These are phyloP conservation scores for Agrotis segetum DNA, from an alignment of 2,888 invertebrate genomes.

Conservation along the genomic window DNA sequence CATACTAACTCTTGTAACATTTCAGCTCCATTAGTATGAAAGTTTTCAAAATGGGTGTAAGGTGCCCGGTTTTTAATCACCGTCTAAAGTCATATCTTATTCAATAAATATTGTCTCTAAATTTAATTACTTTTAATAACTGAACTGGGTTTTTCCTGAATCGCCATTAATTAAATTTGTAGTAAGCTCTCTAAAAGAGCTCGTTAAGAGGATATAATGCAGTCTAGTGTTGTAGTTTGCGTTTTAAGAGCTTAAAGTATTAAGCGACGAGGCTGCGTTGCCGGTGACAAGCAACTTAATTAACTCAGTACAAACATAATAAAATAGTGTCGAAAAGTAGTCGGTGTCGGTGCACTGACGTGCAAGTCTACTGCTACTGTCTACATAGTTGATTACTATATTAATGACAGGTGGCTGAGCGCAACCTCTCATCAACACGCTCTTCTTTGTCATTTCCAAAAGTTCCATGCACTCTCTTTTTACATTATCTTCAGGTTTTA, in stretches of 20 bases:
- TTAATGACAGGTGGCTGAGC: slow-evolving; percentile 34
- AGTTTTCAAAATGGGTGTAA: slow-evolving; percentile 19
- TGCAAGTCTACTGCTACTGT: slow-evolving; percentile 15
- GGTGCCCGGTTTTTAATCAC: slow-evolving; percentile 20
- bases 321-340: slow-evolving; percentile 75
- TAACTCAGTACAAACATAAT: slow-evolving; percentile 80
- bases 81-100: slow-evolving; percentile 32
- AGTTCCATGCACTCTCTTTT: slow-evolving; percentile 5
- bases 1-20: neutral
- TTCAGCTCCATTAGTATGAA: slow-evolving; percentile 11
- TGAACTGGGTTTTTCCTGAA: slow-evolving; percentile 67
- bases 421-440: slow-evolving; percentile 31
- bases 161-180: slow-evolving; percentile 81
- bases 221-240: slow-evolving; percentile 82
- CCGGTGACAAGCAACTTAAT: slow-evolving; percentile 85
- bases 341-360: slow-evolving; percentile 39
- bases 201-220: slow-evolving; percentile 81
- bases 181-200: slow-evolving; percentile 78
- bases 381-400: slow-evolving; percentile 36
- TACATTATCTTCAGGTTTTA: slow-evolving; percentile 19
- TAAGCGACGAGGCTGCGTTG: slow-evolving; percentile 80
- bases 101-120: slow-evolving; percentile 56
- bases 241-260: slow-evolving; percentile 86
- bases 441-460: slow-evolving; percentile 12
- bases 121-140: slow-evolving; percentile 65